Conservation (phyloP, 2,888 invertebrate genomes). For the Cancer borealis region DNA sequence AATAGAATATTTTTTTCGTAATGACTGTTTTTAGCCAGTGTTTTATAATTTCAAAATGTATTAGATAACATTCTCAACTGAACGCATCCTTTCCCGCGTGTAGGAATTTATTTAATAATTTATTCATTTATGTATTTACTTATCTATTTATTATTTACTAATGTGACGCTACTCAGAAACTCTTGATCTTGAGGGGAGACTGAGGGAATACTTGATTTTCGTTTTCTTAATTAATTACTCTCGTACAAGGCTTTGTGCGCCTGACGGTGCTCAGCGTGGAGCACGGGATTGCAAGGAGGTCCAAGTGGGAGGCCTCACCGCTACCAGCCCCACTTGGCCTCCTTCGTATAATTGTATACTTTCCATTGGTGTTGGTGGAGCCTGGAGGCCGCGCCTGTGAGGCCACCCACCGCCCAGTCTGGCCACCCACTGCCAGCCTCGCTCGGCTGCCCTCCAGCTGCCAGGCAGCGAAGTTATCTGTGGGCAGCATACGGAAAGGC, state of each 20-base stretch:
- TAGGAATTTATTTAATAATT: not conserved
- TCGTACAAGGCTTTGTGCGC: not conserved
- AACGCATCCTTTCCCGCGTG: not conserved
- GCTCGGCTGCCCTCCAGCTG: not conserved
- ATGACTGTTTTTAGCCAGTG: too few species aligned
- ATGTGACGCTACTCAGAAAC: not conserved
- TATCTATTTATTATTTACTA: not conserved
- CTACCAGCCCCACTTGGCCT: conserved; percentile 34
- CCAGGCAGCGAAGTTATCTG: not conserved
- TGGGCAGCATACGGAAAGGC: not conserved
- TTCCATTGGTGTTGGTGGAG: conserved; percentile 58
- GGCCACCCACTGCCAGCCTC: conserved; percentile 34
- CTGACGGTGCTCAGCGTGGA: not conserved
- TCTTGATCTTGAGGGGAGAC: not conserved
- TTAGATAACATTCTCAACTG: not conserved
- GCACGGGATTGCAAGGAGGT: not conserved
- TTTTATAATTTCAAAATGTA: not conserved
- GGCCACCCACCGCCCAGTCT: conserved; percentile 51
- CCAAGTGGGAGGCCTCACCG: conserved; percentile 32
- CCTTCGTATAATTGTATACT: conserved; percentile 54
- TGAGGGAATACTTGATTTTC: not conserved
- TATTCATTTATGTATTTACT: not conserved
- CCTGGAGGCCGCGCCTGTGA: conserved; percentile 29
- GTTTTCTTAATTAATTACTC: not conserved
- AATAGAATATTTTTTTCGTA: too few species aligned